Evolutionary conservation across 2,888 invertebrate genomes (phyloP), one percentile per base, ranked within the genome.

Genomic region (Acleris cristana): DNA sequence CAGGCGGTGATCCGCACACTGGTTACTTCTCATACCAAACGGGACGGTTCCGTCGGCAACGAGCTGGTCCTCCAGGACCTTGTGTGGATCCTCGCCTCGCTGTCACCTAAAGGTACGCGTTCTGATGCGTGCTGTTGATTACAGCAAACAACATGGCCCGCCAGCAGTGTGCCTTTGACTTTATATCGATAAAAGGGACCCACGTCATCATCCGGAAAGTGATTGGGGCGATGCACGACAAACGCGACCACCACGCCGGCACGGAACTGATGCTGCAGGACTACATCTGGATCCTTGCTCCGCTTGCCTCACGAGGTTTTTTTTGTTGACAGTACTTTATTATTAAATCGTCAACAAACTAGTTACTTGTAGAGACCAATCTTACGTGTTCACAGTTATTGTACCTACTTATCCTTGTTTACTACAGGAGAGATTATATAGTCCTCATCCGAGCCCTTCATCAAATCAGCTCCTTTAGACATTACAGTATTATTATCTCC

Each of bases 21-120:
- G 75, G 83, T 93, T 69, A 85, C 88, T 67, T 89, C 90, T 64
- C 93, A 94, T 77, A 84, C 87, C 79, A 90, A 91, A 76, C 93
- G 94, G 64, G 93, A 93, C 74, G 86, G 90, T 69, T 89, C 88
- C 74, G 88, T 93, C 56, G 83, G 88, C 76, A 89, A 85, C 71
- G 94, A 95, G 78, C 82, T 92, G 70, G 87, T 94, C 76, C 80
- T 94, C 74, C 93, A 94, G 76, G 95, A 95, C 83, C 88, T 94
- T 73, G 86, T 95, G 69, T 94, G 94, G 94, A 92, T 94, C 76
- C 84, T 95, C 73, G 94, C 94, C 80, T 93, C 94, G 75, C 85
- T 95, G 71, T 90, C 94, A 23, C 90, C 93, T 48, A 91, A 87
- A 93, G 94, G 94, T 94, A 88, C 74, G 76, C 65, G 70, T 64